Evolutionary conservation across 2,888 invertebrate genomes (phyloP).

Genomic region (Tuta absoluta): DNA sequence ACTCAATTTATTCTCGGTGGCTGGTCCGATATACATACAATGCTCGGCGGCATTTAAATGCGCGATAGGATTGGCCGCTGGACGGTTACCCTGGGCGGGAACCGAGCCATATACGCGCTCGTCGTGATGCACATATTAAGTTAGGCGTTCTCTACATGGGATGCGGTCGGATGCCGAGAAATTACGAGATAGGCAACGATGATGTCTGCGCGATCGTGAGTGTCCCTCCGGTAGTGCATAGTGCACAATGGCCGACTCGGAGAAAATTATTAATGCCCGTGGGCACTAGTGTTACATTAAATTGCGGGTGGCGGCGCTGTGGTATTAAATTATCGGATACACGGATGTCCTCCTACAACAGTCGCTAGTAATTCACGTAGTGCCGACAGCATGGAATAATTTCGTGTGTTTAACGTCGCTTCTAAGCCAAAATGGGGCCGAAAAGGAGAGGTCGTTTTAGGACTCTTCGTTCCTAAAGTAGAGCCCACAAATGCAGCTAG

Average conservation of each 20-base stretch:
- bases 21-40: constrained; percentile 78
- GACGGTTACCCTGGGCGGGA: constrained; percentile 58
- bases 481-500: constrained; percentile 5
- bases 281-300: constrained; percentile 58
- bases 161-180: constrained; percentile 60
- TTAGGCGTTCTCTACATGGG: constrained; percentile 73
- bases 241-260: constrained; percentile 59
- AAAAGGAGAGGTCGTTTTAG: constrained; percentile 28
- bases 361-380: constrained; percentile 49
- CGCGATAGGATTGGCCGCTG: constrained; percentile 74
- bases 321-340: constrained; percentile 63
- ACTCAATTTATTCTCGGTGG: constrained; percentile 71
- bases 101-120: constrained; percentile 70
- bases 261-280: constrained; percentile 63
- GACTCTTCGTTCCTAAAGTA: neutral
- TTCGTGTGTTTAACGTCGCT: constrained; percentile 35
- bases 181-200: constrained; percentile 70
- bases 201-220: constrained; percentile 68
- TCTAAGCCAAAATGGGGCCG: constrained; percentile 24
- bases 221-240: constrained; percentile 53
- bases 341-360: constrained; percentile 40
- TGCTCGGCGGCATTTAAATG: constrained; percentile 71
- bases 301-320: constrained; percentile 61
- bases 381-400: constrained; percentile 37
- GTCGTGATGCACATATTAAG: constrained; percentile 82